A percentile compares a stretch with the other conserved stretches of the same genome.
phyloP scores from a whole-genome alignment of 1,140 invertebrate species.

The Papilio glaucus region DNA sequence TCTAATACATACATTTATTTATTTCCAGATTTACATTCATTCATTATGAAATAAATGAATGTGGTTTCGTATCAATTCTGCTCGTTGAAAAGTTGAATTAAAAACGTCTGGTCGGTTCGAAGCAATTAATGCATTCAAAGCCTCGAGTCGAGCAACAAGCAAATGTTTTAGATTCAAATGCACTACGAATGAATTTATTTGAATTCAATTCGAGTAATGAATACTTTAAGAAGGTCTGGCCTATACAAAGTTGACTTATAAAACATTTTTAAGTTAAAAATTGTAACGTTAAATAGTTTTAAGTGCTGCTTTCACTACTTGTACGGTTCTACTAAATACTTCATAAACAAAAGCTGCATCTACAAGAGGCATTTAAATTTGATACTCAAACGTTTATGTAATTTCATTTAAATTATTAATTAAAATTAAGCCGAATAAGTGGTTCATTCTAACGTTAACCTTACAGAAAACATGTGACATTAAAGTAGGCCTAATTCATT shows the following conservation, averaged over 20 bases:
- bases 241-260: background rate
- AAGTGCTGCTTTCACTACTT: background rate
- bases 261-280: background rate
- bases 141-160: background rate
- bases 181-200: background rate
- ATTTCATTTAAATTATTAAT: background rate
- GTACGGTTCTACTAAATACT: background rate
- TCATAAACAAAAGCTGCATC: background rate
- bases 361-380: background rate
- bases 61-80: conserved; percentile 5
- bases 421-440: background rate
- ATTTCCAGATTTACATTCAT: background rate
- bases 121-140: conserved; percentile 14
- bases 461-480: no score
- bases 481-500: no score
- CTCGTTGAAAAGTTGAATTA: background rate
- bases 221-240: background rate
- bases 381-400: background rate
- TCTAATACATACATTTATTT: no score
- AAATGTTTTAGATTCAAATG: conserved; percentile 22
- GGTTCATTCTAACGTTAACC: no score
- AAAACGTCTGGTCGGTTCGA: background rate
- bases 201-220: background rate
- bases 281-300: background rate
- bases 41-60: background rate